Evolutionary conservation across 2,888 invertebrate species (phyloP).

Genomic region (Coleophora flavipennella): DNA sequence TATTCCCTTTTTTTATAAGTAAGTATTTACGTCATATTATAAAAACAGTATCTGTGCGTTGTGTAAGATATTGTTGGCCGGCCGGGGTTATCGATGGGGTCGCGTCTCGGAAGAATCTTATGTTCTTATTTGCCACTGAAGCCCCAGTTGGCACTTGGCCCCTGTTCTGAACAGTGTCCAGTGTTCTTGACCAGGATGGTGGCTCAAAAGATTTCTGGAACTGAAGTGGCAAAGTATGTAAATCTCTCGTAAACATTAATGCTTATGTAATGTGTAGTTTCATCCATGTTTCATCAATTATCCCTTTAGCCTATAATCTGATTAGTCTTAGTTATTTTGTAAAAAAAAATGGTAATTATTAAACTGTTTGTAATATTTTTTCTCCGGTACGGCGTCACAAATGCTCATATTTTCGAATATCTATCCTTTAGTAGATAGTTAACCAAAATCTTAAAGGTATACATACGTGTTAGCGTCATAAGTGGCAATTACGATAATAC

Average conservation of each 20-base stretch:
- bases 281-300: neutral
- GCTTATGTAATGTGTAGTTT: neutral
- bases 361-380: too few species aligned
- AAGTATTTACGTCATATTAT: neutral
- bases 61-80: slow-evolving; percentile 18
- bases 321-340: too few species aligned
- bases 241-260: neutral
- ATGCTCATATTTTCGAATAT: too few species aligned
- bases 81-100: slow-evolving; percentile 32
- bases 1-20: neutral
- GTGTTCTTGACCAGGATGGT: slow-evolving; percentile 34
- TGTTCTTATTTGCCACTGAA: slow-evolving; percentile 1
- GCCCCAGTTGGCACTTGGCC: slow-evolving; percentile 26
- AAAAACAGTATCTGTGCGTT: neutral
- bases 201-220: slow-evolving; percentile 75
- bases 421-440: too few species aligned
- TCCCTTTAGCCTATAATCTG: too few species aligned
- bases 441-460: too few species aligned
- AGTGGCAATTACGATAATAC: too few species aligned
- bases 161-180: slow-evolving; percentile 37
- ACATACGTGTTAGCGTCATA: too few species aligned
- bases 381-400: too few species aligned
- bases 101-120: slow-evolving; percentile 18
- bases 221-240: slow-evolving; percentile 76
- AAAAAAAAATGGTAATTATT: too few species aligned